Conservation (phyloP, 2,888 invertebrate genomes). For the Thelaira solivaga region DNA sequence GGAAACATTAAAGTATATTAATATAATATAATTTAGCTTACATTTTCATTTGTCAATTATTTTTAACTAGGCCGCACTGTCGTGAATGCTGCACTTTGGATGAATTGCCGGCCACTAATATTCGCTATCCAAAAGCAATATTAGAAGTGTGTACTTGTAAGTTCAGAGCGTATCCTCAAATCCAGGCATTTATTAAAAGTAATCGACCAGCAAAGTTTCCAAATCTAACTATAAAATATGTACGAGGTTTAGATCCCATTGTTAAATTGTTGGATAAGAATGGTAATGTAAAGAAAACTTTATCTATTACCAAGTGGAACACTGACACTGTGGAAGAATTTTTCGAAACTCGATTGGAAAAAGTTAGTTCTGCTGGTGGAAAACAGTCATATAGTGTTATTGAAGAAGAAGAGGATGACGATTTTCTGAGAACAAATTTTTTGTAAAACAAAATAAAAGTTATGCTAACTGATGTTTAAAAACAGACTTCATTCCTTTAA, state of each 20-base stretch:
- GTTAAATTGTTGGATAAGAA: slow-evolving; percentile 92
- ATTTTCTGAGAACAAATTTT: slow-evolving; percentile 78
- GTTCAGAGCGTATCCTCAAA: slow-evolving; percentile 98
- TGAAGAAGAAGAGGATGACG: slow-evolving; percentile 78
- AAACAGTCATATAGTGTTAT: slow-evolving; percentile 76
- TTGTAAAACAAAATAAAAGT: slow-evolving; percentile 50
- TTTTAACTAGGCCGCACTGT: slow-evolving; percentile 78
- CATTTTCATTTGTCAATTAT: background rate
- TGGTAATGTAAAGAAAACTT: slow-evolving; percentile 89
- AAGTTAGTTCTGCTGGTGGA: slow-evolving; percentile 66
- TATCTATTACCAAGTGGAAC: slow-evolving; percentile 99
- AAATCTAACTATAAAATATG: slow-evolving; percentile 93
- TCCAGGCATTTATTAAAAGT: slow-evolving; percentile 98
- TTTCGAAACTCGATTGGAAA: slow-evolving; percentile 89
- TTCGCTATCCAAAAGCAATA: slow-evolving; percentile 92
- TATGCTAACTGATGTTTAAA: no score
- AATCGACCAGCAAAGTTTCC: slow-evolving; percentile 92
- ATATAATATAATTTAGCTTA: no score
- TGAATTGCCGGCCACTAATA: slow-evolving; percentile 81
- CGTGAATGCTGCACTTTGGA: slow-evolving; percentile 89
- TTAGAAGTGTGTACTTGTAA: slow-evolving; percentile 99
- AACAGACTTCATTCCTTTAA: no score
- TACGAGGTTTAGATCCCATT: slow-evolving; percentile 94
- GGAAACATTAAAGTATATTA: slow-evolving; percentile 72
- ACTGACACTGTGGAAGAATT: slow-evolving; percentile 98